These are phyloP conservation scores for Chloroceryle inda DNA, from an alignment of 2,797 vertebrate species.

Conservation along the genomic window DNA sequence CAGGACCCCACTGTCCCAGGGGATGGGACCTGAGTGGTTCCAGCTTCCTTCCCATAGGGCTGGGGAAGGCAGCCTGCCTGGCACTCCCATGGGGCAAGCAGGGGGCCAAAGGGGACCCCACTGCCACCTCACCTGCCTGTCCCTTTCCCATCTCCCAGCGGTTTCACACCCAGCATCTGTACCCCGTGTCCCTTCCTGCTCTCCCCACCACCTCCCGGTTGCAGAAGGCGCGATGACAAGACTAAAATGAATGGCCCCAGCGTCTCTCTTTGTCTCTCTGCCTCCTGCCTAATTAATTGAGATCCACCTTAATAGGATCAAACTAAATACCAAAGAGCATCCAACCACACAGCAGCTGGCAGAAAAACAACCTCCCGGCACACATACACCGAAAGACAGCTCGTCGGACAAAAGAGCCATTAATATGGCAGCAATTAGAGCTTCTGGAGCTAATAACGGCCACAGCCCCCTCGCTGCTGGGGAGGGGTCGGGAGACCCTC, in stretches of 20 bases:
- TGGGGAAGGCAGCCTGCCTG: background rate
- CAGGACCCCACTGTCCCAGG: fast-evolving
- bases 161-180: background rate
- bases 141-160: fast-evolving
- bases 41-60: fast-evolving
- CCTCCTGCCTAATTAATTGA: slow-evolving; percentile 66
- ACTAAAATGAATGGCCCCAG: background rate
- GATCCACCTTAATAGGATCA: slow-evolving; percentile 71
- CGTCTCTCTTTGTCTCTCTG: slow-evolving; percentile 21
- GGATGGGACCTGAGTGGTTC: background rate
- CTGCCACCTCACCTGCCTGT: background rate
- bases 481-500: fast-evolving
- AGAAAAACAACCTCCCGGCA: background rate
- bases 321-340: slow-evolving; percentile 58
- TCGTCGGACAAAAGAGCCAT: background rate
- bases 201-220: background rate
- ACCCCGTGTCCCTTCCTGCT: fast-evolving
- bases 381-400: background rate
- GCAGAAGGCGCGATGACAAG: slow-evolving; percentile 4
- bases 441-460: background rate
- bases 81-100: fast-evolving
- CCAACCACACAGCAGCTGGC: slow-evolving; percentile 50
- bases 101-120: fast-evolving
- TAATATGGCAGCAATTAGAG: background rate
- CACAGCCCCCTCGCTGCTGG: fast-evolving